These are phyloP conservation scores for Paratrypauchen microcephalus DNA, from an alignment of 2,797 vertebrate species.

Conservation along the genomic window DNA sequence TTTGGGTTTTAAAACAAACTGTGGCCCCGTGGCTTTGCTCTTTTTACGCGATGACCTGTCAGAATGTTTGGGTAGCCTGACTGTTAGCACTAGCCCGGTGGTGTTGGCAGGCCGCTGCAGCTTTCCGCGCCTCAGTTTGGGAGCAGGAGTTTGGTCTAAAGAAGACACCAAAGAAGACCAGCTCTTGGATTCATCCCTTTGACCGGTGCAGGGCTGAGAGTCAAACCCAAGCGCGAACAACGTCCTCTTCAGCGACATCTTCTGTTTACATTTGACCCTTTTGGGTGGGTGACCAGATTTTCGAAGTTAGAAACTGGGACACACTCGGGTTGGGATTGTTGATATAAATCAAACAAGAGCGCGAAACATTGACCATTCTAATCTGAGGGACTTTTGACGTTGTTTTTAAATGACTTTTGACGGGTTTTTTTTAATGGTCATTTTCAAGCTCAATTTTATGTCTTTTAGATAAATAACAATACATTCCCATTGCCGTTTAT, in stretches of 20 bases:
- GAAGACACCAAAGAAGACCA: not conserved
- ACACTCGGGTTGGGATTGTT: too few species aligned
- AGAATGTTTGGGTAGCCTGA: constrained; percentile 26
- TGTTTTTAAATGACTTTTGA: too few species aligned
- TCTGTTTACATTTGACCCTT: not conserved
- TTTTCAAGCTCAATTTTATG: too few species aligned
- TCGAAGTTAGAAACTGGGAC: too few species aligned
- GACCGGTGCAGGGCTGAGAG: constrained; percentile 26
- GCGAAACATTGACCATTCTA: too few species aligned
- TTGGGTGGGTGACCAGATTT: too few species aligned
- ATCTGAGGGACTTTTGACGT: too few species aligned
- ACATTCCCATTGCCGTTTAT: too few species aligned
- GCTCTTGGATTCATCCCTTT: constrained; percentile 7
- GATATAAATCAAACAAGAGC: too few species aligned
- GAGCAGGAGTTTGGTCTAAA: not conserved
- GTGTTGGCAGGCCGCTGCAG: constrained; percentile 4
- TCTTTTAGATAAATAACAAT: too few species aligned
- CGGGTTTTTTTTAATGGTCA: too few species aligned
- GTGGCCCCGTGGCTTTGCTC: not conserved
- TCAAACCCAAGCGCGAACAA: constrained; percentile 16
- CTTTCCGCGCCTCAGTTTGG: not conserved
- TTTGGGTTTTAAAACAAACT: not conserved
- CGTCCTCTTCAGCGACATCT: constrained; percentile 20
- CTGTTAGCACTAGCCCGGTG: constrained; percentile 19
- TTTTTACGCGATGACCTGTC: not conserved